Evolutionary conservation across 2,113 vertebrate species (phyloP).

Genomic region (Salvator merianae): DNA sequence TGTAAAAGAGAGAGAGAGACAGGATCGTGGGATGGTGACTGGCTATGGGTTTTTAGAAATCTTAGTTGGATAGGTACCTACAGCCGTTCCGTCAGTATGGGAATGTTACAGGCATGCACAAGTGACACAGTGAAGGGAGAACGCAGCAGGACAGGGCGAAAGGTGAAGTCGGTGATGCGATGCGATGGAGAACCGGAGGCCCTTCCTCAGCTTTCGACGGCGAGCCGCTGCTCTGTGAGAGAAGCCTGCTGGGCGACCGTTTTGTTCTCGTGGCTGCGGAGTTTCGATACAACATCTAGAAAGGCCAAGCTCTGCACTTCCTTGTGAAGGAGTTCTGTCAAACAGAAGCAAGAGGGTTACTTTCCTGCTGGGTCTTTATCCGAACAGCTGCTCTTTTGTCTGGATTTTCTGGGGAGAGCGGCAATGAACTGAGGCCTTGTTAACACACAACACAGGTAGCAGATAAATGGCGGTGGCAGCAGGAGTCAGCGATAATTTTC

Average conservation of each 20-base stretch:
- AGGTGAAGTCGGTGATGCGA: constrained; percentile 73
- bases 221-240: constrained; percentile 96
- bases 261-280: constrained; percentile 96
- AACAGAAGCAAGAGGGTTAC: constrained; percentile 47
- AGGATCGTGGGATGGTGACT: constrained; percentile 76
- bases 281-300: constrained; percentile 92
- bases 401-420: not conserved
- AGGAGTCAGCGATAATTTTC: not conserved
- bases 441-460: not conserved
- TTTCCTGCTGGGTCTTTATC: not conserved
- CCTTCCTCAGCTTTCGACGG: constrained; percentile 92
- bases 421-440: not conserved
- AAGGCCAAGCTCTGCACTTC: constrained; percentile 92
- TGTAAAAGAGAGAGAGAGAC: constrained; percentile 31
- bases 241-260: constrained; percentile 97
- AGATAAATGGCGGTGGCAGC: too few species aligned
- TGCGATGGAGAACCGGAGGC: constrained; percentile 47
- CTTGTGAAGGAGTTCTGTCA: constrained; percentile 83
- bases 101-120: constrained; percentile 85
- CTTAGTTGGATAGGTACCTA: constrained; percentile 74
- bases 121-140: constrained; percentile 70
- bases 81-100: constrained; percentile 72
- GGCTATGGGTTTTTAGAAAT: constrained; percentile 87
- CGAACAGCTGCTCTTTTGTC: constrained; percentile 3
- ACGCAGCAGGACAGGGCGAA: constrained; percentile 53